A percentile compares a stretch with the other conserved stretches of the same genome.
Evolutionary conservation across 92 coral and sea anemone species (phyloP).

Genomic region (Diadumene lineata): DNA sequence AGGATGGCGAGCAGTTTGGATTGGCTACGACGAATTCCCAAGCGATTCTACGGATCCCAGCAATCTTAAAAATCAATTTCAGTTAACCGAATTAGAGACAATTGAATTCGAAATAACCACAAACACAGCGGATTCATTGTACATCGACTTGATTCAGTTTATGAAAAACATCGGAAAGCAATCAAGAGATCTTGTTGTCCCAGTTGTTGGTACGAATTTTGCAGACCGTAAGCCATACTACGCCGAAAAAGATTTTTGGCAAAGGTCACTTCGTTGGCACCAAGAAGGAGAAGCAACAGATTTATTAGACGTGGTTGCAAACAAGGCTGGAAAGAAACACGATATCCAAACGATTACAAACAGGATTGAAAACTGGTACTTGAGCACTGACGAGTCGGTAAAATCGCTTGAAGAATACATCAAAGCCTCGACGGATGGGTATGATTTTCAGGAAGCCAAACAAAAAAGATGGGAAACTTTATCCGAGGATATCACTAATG

Average conservation of each 20-base stretch:
- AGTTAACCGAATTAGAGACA: neutral
- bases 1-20: conserved; percentile 38
- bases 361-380: conserved; percentile 18
- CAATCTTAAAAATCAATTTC: neutral
- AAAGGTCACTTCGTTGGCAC: conserved; percentile 8
- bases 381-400: neutral
- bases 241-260: conserved; percentile 14
- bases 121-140: neutral
- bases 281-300: neutral
- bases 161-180: neutral
- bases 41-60: no score
- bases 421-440: neutral
- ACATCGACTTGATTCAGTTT: conserved; percentile 17
- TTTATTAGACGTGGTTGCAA: neutral
- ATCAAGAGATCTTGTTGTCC: conserved; percentile 16
- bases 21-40: conserved; percentile 16
- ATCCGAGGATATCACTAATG: neutral
- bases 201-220: neutral
- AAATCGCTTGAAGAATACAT: neutral
- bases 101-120: conserved; percentile 5
- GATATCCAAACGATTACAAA: conserved; percentile 5
- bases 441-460: neutral
- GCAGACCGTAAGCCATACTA: neutral
- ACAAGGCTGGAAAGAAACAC: neutral
- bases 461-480: neutral